These are phyloP conservation scores for Paramormyrops kingsleyae DNA, from an alignment of 2,113 vertebrate genomes.

Conservation along the genomic window DNA sequence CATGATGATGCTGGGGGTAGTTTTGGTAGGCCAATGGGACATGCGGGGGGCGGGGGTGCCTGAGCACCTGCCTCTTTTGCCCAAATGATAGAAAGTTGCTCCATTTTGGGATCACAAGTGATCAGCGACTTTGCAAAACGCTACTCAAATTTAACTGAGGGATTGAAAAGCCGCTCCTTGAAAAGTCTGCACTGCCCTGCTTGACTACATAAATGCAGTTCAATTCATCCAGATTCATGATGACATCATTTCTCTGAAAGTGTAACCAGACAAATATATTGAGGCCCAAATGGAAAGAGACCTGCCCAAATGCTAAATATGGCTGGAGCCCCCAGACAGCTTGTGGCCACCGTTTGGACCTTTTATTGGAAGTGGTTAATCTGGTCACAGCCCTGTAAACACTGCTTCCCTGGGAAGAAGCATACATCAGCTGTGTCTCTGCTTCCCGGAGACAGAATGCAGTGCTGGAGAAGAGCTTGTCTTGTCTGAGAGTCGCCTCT, in stretches of 20 bases:
- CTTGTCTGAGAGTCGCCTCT: conserved; percentile 50
- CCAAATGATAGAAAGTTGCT: background rate
- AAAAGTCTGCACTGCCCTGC: background rate
- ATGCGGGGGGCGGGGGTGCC: background rate
- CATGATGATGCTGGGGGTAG: background rate
- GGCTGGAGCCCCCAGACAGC: background rate
- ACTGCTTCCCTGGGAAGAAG: background rate
- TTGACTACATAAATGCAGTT: background rate
- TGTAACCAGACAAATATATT: background rate
- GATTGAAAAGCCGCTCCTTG: background rate
- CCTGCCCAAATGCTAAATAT: background rate
- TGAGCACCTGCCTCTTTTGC: too few relatives aligned
- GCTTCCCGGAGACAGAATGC: conserved; percentile 46
- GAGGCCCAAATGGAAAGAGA: background rate
- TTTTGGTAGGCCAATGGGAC: background rate
- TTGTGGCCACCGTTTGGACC: background rate
- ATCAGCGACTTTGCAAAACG: background rate
- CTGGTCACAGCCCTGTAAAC: background rate
- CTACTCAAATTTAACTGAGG: background rate
- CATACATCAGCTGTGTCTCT: background rate
- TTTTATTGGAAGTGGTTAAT: background rate
- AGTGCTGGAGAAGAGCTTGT: conserved; percentile 55
- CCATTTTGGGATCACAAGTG: background rate
- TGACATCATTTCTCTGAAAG: background rate
- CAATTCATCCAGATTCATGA: background rate